phyloP scores from a whole-genome alignment of 2,888 invertebrate genomes.

The Merodon equestris region DNA sequence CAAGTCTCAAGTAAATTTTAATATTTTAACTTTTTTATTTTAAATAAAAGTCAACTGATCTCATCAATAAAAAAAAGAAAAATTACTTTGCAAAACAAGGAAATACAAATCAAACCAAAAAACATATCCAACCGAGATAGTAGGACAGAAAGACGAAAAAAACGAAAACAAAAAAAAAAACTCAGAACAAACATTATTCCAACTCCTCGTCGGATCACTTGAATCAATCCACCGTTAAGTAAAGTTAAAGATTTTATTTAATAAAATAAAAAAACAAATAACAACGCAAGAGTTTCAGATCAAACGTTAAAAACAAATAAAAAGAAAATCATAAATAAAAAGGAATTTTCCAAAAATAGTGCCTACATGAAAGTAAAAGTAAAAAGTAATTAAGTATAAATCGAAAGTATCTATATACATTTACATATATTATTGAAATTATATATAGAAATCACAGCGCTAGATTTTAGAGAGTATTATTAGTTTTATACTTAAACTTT shows the following conservation, averaged over 20 bases:
- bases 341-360: slow-evolving; percentile 67
- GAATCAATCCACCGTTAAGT: slow-evolving; percentile 66
- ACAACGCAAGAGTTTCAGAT: slow-evolving; percentile 58
- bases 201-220: slow-evolving; percentile 51
- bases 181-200: slow-evolving; percentile 29
- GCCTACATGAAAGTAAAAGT: slow-evolving; percentile 64
- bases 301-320: slow-evolving; percentile 14
- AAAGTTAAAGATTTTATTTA: slow-evolving; percentile 35
- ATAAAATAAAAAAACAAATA: slow-evolving; percentile 37
- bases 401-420: slow-evolving; percentile 45
- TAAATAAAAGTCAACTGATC: slow-evolving; percentile 60
- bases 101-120: slow-evolving; percentile 57
- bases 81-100: slow-evolving; percentile 32
- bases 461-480: slow-evolving; percentile 68
- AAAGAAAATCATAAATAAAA: slow-evolving; percentile 22
- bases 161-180: slow-evolving; percentile 1
- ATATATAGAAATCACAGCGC: slow-evolving; percentile 57
- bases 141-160: slow-evolving; percentile 5
- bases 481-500: slow-evolving; percentile 69
- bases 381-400: slow-evolving; percentile 57
- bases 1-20: slow-evolving; percentile 43
- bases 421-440: slow-evolving; percentile 20
- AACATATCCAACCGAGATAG: slow-evolving; percentile 56
- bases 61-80: slow-evolving; percentile 54
- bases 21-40: slow-evolving; percentile 39